phyloP scores from a whole-genome alignment of 2,113 vertebrate genomes.

The Xiphophorus maculatus region DNA sequence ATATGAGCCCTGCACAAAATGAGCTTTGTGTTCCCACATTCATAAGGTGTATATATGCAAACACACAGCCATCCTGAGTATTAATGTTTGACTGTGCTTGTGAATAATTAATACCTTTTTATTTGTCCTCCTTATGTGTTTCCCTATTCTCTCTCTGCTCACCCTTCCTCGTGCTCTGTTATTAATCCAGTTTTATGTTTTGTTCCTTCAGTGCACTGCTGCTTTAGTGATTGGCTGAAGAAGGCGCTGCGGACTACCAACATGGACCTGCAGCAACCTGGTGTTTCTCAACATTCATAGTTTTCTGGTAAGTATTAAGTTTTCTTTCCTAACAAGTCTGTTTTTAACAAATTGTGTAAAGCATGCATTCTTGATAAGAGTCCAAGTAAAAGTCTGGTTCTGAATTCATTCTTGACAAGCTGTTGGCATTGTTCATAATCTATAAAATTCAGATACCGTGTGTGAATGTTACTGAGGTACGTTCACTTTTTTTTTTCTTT shows the following conservation, averaged over 20 bases:
- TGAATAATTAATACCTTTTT: slow-evolving; percentile 72
- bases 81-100: slow-evolving; percentile 63
- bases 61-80: slow-evolving; percentile 44
- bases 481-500: neutral
- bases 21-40: slow-evolving; percentile 27
- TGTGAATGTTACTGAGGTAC: neutral
- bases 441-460: too few species aligned
- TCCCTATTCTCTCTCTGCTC: slow-evolving; percentile 23
- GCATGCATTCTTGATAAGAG: neutral
- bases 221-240: slow-evolving; percentile 57
- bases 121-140: slow-evolving; percentile 61
- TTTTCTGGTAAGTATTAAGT: slow-evolving; percentile 63
- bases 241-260: slow-evolving; percentile 46
- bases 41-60: slow-evolving; percentile 3
- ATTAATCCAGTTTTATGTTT: slow-evolving; percentile 67
- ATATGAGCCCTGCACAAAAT: slow-evolving; percentile 59
- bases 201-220: slow-evolving; percentile 53
- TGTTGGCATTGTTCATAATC: neutral
- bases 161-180: slow-evolving; percentile 17
- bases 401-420: too few species aligned
- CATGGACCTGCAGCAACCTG: slow-evolving; percentile 73
- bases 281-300: slow-evolving; percentile 63
- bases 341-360: slow-evolving; percentile 1
- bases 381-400: neutral
- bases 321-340: neutral